Base-by-base conservation (phyloP, 92 coral and sea anemone species). In the Parazoanthus atlanticus region DNA sequence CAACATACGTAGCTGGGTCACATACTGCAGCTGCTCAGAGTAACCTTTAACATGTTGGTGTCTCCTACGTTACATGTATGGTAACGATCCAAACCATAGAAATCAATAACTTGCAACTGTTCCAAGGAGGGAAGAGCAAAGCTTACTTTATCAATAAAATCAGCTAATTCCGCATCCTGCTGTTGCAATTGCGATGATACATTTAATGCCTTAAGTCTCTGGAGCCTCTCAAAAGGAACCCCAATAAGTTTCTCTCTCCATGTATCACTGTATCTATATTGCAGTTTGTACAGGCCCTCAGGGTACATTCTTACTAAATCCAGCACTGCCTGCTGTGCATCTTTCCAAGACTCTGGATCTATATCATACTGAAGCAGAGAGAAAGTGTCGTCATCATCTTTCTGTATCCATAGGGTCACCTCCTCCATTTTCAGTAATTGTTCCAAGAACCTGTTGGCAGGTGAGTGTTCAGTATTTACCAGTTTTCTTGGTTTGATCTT, bases 181-280 rank as follows among this genome's bases (percentile, higher is more conserved):
- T 34, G 38, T 34, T 75, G 15, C 36, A 32, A 26, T 26, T 0
- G 4, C 3, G 0, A 0, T 10, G 1, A 0, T 28, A 70, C 1
- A 0, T 21, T 70, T 76, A 76, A 16, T 76, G 0, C 15, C 15
- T 7, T 76, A 16, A 76, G 41, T 79, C 70, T 79, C 40, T 13
- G 38, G 11, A 49, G 38, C 71, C 10, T 79, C 69, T 52, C 70
- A 79, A 79, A 54, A 28, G 84, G 84, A 79, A 79, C n/a, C 43
- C 9, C 34, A 4, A 21, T 0, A 1, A 30, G 30, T 64, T 7
- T 47, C 29, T 76, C 21, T 6, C 38, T 34, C 38, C 38, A 34
- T 1, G 23, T 40, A 26, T 12, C 9, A 7, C 28, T 31, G 21
- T 28, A 23, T 6, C 1, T 3, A n/a, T 76, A 0, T 11, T 76